Percentiles rank a stretch among this genome's conserved stretches.
Evolutionary conservation across 2,888 invertebrate genomes (phyloP).

Genomic region (Sesamia inferens): DNA sequence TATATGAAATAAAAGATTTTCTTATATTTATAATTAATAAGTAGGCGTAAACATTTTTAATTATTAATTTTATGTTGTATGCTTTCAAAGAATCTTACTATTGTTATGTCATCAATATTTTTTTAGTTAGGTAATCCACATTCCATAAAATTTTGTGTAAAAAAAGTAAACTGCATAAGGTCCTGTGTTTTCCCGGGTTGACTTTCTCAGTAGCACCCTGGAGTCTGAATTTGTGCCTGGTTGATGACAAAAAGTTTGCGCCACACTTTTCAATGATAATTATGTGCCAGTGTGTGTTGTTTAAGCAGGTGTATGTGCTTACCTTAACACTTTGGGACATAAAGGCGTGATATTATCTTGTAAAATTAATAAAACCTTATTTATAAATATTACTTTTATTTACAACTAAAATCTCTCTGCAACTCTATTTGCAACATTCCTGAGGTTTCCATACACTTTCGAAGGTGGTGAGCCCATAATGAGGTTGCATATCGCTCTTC

Average conservation of each 20-base stretch:
- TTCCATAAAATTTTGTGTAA: conserved; percentile 15
- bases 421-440: conserved; percentile 95
- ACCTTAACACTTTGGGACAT: neutral
- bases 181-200: neutral
- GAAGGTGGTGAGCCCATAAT: conserved; percentile 99
- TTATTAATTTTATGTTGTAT: conserved; percentile 1
- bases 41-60: neutral
- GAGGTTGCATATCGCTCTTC: conserved; percentile 98
- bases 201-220: neutral
- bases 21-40: neutral
- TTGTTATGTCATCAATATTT: neutral
- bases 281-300: neutral
- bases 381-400: conserved; percentile 76
- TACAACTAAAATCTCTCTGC: conserved; percentile 93
- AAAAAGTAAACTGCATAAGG: neutral
- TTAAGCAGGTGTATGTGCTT: too few species aligned
- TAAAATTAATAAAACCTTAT: conserved; percentile 25
- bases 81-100: neutral
- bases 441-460: conserved; percentile 98
- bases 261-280: too few species aligned
- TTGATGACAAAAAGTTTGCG: neutral
- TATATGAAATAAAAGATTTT: neutral
- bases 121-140: neutral
- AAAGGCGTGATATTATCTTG: neutral
- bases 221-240: neutral